Evolutionary conservation across 2,888 invertebrate species (phyloP).

Genomic region (Stenurella melanura): DNA sequence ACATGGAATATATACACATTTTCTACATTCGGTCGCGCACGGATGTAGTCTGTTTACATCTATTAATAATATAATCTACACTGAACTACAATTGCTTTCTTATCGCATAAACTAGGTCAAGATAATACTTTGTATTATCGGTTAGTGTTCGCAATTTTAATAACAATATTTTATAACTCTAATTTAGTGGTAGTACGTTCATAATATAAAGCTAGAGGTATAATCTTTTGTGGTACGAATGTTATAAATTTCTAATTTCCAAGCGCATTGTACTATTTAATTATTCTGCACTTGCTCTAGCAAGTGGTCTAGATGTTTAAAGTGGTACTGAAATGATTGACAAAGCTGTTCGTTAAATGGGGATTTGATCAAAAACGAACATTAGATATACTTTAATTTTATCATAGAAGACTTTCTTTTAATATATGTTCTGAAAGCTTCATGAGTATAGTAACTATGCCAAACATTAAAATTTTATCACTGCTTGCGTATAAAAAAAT

Average conservation of each 20-base stretch:
- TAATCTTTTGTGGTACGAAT: no score
- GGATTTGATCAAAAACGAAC: no score
- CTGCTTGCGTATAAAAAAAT: no score
- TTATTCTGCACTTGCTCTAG: no score
- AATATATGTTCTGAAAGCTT: no score
- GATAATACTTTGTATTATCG: slow-evolving; percentile 35
- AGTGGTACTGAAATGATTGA: no score
- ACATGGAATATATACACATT: not conserved
- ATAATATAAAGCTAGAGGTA: not conserved
- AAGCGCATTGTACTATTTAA: not conserved
- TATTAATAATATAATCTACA: slow-evolving; percentile 10
- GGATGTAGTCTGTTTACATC: not conserved
- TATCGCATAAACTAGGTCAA: slow-evolving; percentile 45
- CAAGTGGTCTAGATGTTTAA: no score
- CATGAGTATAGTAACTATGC: no score
- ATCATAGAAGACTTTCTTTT: no score
- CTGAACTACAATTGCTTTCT: slow-evolving; percentile 31
- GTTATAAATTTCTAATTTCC: not conserved
- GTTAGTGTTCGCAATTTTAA: slow-evolving; percentile 11
- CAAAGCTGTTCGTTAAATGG: no score
- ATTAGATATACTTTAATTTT: no score
- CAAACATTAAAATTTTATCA: no score
- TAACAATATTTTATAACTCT: not conserved
- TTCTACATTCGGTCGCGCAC: not conserved
- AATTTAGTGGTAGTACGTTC: not conserved